These are phyloP conservation scores for Pyxicephalus adspersus DNA, from an alignment of 2,113 vertebrate species.

Conservation along the genomic window DNA sequence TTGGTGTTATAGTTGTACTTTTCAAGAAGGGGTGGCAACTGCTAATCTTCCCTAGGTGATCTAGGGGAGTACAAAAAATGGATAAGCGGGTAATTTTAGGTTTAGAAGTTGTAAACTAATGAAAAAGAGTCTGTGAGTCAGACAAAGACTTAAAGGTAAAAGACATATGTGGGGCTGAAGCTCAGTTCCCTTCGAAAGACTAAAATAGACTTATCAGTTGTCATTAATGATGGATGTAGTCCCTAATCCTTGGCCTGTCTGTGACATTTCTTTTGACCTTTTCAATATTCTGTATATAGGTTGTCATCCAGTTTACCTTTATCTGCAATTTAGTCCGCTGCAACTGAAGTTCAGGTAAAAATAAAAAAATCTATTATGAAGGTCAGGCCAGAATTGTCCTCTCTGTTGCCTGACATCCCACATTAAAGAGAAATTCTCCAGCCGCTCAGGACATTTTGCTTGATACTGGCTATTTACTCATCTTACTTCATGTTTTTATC, in stretches of 20 bases:
- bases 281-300: constrained; percentile 48
- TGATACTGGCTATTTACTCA: neutral
- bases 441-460: neutral
- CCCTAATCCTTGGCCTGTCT: constrained; percentile 9
- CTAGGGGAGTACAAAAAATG: too few relatives aligned
- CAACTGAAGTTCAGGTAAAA: constrained; percentile 3
- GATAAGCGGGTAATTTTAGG: too few relatives aligned
- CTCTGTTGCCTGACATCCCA: constrained; percentile 1
- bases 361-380: constrained; percentile 48
- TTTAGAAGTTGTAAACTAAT: too few relatives aligned
- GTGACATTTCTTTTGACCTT: constrained; percentile 53
- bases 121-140: too few relatives aligned
- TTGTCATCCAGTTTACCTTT: constrained; percentile 47
- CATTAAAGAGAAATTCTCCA: constrained; percentile 12
- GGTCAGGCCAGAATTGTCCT: constrained; percentile 32
- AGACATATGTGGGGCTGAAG: too few relatives aligned
- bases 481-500: neutral
- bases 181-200: neutral
- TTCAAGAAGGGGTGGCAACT: too few relatives aligned
- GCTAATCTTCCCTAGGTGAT: too few relatives aligned
- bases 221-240: constrained; percentile 51
- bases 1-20: too few relatives aligned
- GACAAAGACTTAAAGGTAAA: too few relatives aligned
- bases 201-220: constrained; percentile 42
- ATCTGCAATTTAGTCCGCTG: constrained; percentile 29